A percentile compares a stretch with the other conserved stretches of the same genome.
phyloP scores from a whole-genome alignment of 2,888 invertebrate species.

The Aleiodes alternator region DNA sequence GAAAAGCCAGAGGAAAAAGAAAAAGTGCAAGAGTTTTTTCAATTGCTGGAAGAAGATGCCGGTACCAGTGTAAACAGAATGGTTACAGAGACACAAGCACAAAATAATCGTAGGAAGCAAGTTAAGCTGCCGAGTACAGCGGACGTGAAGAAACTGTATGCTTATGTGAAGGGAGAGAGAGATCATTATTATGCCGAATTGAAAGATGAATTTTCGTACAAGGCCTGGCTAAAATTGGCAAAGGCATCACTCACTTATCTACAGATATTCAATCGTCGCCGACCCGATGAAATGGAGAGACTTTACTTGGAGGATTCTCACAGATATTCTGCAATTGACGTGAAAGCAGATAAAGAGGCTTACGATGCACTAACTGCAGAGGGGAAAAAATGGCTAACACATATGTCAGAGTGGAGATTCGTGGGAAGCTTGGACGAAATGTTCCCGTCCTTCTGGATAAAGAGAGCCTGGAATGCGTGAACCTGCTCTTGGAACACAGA shows the following conservation, averaged over 20 bases:
- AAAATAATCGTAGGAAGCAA: slow-evolving; percentile 6
- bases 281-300: slow-evolving; percentile 54
- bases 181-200: background rate
- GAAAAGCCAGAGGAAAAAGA: slow-evolving; percentile 33
- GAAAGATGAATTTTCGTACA: slow-evolving; percentile 25
- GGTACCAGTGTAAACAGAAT: slow-evolving; percentile 22
- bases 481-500: slow-evolving; percentile 44
- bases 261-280: slow-evolving; percentile 51
- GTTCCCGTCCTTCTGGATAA: slow-evolving; percentile 52
- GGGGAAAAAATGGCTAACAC: slow-evolving; percentile 52
- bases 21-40: slow-evolving; percentile 44
- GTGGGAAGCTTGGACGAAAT: slow-evolving; percentile 50
- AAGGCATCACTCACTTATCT: slow-evolving; percentile 37
- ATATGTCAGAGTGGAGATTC: slow-evolving; percentile 53
- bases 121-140: slow-evolving; percentile 28
- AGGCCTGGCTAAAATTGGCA: slow-evolving; percentile 45
- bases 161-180: slow-evolving; percentile 26
- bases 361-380: slow-evolving; percentile 45
- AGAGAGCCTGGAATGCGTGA: slow-evolving; percentile 47
- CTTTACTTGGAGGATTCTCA: slow-evolving; percentile 45
- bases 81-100: slow-evolving; percentile 30
- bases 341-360: slow-evolving; percentile 49
- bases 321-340: slow-evolving; percentile 52
- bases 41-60: slow-evolving; percentile 39
- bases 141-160: slow-evolving; percentile 38